Conservation (phyloP, 1,140 invertebrate species). For the Triops longicaudatus region DNA sequence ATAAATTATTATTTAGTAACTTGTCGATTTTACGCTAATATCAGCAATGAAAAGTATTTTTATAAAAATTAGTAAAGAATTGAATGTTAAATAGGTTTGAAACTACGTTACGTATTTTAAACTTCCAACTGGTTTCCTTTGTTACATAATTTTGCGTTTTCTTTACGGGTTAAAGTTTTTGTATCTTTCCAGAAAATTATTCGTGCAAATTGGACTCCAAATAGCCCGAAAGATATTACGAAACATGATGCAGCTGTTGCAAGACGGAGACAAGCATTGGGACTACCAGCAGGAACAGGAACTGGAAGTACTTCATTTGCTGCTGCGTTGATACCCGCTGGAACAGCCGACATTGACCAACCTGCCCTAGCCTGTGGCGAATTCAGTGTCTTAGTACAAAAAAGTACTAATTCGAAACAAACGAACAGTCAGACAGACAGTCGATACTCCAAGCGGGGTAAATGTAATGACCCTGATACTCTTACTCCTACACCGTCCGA, state of each 20-base stretch:
- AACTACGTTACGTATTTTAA: no score
- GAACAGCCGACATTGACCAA: neutral
- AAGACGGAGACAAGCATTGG: constrained; percentile 5
- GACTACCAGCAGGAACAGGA: constrained; percentile 16
- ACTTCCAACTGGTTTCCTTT: neutral
- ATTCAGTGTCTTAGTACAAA: neutral
- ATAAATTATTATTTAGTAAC: no score
- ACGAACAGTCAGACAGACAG: neutral
- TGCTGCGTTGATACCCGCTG: neutral
- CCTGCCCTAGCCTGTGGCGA: neutral
- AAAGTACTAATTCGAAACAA: neutral
- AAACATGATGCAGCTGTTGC: constrained; percentile 18
- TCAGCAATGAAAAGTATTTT: no score
- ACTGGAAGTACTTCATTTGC: neutral
- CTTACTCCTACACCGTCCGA: neutral
- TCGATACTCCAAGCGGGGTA: neutral
- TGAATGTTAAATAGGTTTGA: no score
- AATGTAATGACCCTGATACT: neutral
- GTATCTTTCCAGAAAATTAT: constrained; percentile 16
- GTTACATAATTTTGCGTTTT: neutral
- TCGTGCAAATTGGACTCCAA: neutral
- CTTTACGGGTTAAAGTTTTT: neutral
- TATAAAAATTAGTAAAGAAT: no score
- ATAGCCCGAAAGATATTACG: neutral
- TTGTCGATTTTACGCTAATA: no score